Base-by-base conservation (phyloP, 2,797 vertebrate species). In the Eulemur albifrons region DNA sequence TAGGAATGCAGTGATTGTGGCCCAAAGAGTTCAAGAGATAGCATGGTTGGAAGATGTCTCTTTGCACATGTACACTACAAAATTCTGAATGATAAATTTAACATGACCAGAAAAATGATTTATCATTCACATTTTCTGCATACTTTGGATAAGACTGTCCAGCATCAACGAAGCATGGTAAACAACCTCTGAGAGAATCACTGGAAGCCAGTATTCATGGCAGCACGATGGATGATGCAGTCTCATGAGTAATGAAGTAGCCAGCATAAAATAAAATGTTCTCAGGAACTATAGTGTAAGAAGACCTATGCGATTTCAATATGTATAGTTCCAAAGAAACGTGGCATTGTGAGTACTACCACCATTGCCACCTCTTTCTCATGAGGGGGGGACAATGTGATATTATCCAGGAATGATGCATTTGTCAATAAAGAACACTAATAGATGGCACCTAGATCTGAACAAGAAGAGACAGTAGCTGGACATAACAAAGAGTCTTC, bases 91-190 rank as follows among this genome's bases (percentile, higher is more conserved):
- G 57, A 43, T 61, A 91, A 94, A 85, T 85, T 85, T 88, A 94
- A 90, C 57, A 88, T 50, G 57, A 88, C 70, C 38, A 88, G 35
- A 95, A 96, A 96, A 94, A 85, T 86, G 54, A 83, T 50, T 85
- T 90, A 23, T 70, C 67, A 93, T 85, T 96, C 45, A 84, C 23
- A 93, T 63, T 79, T 82, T 79, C 50, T 82, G 20, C 23, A 61
- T 93, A 77, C n/a, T 95, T 72, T 88, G 35, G 67, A 65, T 90
- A 88, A 85, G 89, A 90, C 48, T 52, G 23, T 40, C 70, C 50
- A 59, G 45, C 82, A 94, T 70, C 88, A 95, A 77, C 25, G 73
- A 90, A 94, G 63, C 48, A 61, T 35, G 48, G 45, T 65, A 57
- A 72, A 85, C 63, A 81, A 90, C 8, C 48, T 69, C 32, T 59